Evolutionary conservation across 2,113 vertebrate genomes (phyloP).

Genomic region (Alligator mississippiensis): DNA sequence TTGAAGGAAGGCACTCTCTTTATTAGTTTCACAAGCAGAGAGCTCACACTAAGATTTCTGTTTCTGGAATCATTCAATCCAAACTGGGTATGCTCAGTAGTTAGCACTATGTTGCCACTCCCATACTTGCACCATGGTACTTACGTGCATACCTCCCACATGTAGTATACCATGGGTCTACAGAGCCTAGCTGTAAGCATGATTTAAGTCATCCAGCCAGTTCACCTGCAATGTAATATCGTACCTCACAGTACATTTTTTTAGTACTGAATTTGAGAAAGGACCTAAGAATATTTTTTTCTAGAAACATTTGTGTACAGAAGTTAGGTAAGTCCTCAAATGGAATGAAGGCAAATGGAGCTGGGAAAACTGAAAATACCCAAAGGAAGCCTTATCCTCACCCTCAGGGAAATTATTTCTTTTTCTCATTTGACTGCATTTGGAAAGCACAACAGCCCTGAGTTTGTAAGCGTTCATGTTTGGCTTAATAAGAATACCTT

Average conservation of each 20-base stretch:
- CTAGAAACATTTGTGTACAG: background rate
- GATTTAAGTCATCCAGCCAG: background rate
- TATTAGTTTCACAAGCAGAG: no score
- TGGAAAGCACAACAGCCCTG: background rate
- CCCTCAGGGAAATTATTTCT: constrained; percentile 4
- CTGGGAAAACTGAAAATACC: background rate
- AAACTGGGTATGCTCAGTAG: no score
- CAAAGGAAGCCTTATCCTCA: background rate
- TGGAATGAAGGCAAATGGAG: constrained; percentile 2
- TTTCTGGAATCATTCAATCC: no score
- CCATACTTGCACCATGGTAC: no score
- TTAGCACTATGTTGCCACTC: no score
- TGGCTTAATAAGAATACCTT: constrained; percentile 21
- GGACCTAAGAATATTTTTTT: background rate
- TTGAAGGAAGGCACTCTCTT: no score
- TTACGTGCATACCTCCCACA: no score
- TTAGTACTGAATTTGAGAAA: background rate
- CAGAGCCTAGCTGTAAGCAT: background rate
- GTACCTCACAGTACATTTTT: background rate
- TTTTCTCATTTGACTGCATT: constrained; percentile 11
- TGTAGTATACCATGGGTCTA: accelerated
- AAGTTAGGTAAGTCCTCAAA: constrained; percentile 1
- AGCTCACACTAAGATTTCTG: no score
- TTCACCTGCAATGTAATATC: background rate
- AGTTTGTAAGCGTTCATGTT: constrained; percentile 28